Base-by-base conservation (phyloP, 1,140 invertebrate species). In the Drosophila ananassae region DNA sequence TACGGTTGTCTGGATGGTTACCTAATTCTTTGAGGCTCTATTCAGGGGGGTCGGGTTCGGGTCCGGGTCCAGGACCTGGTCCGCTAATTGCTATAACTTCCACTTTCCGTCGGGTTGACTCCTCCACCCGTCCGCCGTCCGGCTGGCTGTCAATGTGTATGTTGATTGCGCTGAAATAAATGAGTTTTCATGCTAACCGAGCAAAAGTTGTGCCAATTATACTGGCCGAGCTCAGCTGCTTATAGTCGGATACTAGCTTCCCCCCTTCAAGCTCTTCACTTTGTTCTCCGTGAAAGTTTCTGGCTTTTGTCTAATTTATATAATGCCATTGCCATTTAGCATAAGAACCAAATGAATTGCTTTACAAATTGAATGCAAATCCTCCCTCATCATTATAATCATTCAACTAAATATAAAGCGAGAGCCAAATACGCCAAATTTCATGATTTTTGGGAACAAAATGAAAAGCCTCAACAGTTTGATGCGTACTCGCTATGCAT, bases 31-130 rank as follows among this genome's bases (percentile, higher is more conserved):
- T 56, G 10, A 41, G 34, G 34, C 58, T 63, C 46, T 46, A 51
- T 73, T 55, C 64, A 80, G 25, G 5, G 25, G 25, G 25, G 25
- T 6, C 6, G 5, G 25, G 25, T 28, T 17, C 17, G 17, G 17
- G 17, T 17, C 17, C 17, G 17, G 0, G 17, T 17, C 17, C 17
- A 0, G 17, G 25, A 6, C 25, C 25, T 46, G 48, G 50, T 56
- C 32, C 41, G 60, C 61, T 84, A 83, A 79, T 84, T 83, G 76
- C 64, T 54, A 57, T 79, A 63, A 84, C 39, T 64, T 67, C 51
- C 61, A 55, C 47, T 81, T 52, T 73, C 28, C 34, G 68, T 62
- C 34, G 37, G 34, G 48, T 60, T 10, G 7, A 25, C 28, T 37
- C 17, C 13, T 51, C 50, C 50, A 22, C 5, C 10, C n/a, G 30